Percentiles rank a stretch among this genome's conserved stretches.
These are phyloP conservation scores for Aptenodytes forsteri DNA, from an alignment of 2,113 vertebrate species.

Conservation along the genomic window DNA sequence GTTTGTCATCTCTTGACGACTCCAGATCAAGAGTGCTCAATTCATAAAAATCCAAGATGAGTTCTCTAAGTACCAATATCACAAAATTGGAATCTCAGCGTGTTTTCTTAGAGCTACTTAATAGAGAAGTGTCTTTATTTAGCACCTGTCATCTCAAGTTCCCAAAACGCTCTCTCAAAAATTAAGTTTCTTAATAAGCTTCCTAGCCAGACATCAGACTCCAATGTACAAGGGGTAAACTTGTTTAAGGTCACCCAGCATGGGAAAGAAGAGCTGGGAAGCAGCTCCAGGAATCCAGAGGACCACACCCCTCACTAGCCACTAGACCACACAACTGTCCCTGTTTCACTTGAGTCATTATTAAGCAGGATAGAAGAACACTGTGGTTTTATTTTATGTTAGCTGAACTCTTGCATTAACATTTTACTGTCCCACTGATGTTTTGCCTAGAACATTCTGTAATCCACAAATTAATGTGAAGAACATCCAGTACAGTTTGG, in stretches of 20 bases:
- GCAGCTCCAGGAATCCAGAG: conserved; percentile 48
- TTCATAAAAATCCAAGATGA: conserved; percentile 33
- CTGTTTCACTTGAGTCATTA: conserved; percentile 53
- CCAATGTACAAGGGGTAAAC: conserved; percentile 39
- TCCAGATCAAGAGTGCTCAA: conserved; percentile 14
- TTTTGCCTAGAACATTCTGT: conserved; percentile 72
- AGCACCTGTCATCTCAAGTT: conserved; percentile 58
- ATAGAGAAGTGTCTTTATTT: conserved; percentile 54
- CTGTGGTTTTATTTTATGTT: conserved; percentile 65
- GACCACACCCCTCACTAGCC: conserved; percentile 57
- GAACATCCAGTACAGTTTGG: conserved; percentile 62
- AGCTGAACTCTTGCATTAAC: conserved; percentile 56
- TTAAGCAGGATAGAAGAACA: conserved; percentile 55
- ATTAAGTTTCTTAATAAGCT: conserved; percentile 42
- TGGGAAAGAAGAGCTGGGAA: conserved; percentile 58
- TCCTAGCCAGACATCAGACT: conserved; percentile 40
- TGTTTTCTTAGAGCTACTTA: conserved; percentile 58
- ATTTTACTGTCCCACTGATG: conserved; percentile 66
- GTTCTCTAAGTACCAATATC: neutral
- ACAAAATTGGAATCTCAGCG: neutral
- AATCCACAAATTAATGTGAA: conserved; percentile 70
- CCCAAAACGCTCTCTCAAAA: conserved; percentile 52
- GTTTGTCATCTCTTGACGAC: neutral
- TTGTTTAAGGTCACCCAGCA: conserved; percentile 50
- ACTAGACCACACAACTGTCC: conserved; percentile 68